Percentiles rank a stretch among this genome's conserved stretches.
These are phyloP conservation scores for Leucophenga montana DNA, from an alignment of 2,888 invertebrate genomes.

Conservation along the genomic window DNA sequence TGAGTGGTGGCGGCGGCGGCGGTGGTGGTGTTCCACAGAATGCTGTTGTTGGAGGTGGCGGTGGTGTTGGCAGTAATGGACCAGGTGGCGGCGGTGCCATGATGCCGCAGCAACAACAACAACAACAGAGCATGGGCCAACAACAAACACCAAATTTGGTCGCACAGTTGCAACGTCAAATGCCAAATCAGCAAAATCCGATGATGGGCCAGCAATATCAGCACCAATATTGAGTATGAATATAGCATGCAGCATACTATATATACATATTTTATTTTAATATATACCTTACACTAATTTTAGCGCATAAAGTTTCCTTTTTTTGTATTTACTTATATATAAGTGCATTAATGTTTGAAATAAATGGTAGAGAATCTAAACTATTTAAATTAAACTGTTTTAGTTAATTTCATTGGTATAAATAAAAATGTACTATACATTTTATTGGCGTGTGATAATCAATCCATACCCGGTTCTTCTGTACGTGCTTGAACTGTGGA, in stretches of 20 bases:
- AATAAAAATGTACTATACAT: no score
- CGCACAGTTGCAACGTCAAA: constrained; percentile 79
- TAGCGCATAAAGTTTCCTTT: constrained; percentile 14
- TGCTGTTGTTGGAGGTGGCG: constrained; percentile 57
- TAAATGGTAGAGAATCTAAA: background rate
- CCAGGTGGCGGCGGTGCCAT: constrained; percentile 67
- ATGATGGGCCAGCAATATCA: constrained; percentile 72
- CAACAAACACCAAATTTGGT: constrained; percentile 79
- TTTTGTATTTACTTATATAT: background rate
- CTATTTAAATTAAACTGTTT: background rate
- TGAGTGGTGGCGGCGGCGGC: constrained; percentile 57
- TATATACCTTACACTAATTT: background rate
- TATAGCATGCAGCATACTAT: background rate
- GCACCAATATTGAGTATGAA: constrained; percentile 70
- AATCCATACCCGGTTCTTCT: no score
- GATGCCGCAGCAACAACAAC: constrained; percentile 74
- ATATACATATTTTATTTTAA: no score
- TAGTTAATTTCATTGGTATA: no score
- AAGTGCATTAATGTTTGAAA: constrained; percentile 11
- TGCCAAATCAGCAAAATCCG: constrained; percentile 71
- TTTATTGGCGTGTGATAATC: no score
- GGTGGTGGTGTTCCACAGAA: constrained; percentile 69
- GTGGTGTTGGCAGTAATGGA: constrained; percentile 52
- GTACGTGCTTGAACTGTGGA: no score
- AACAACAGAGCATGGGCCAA: constrained; percentile 73